Percentiles rank a stretch among this genome's conserved stretches.
These are phyloP conservation scores for Notodonta ziczac DNA, from an alignment of 2,888 invertebrate genomes.

Conservation along the genomic window DNA sequence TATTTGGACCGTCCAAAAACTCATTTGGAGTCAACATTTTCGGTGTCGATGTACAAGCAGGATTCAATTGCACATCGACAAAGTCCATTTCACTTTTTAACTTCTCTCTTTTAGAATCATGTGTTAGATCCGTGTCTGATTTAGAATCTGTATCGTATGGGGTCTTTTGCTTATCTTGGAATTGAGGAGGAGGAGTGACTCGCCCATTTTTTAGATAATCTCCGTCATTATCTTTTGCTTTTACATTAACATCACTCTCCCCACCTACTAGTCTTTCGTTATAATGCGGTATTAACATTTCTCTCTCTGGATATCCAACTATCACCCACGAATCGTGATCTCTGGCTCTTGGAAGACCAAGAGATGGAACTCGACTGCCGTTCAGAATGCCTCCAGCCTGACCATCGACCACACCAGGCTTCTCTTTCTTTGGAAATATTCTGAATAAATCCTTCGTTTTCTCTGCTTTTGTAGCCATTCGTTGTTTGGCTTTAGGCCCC, in stretches of 20 bases:
- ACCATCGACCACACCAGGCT: constrained; percentile 57
- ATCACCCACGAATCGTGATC: constrained; percentile 76
- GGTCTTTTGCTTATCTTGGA: constrained; percentile 73
- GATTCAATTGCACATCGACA: constrained; percentile 70
- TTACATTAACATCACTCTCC: constrained; percentile 55
- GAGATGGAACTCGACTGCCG: constrained; percentile 73
- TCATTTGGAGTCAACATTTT: constrained; percentile 78
- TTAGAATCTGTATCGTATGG: constrained; percentile 66
- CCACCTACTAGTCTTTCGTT: constrained; percentile 71
- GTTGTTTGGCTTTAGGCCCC: constrained; percentile 77
- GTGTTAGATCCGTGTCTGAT: constrained; percentile 65
- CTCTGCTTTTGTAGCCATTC: constrained; percentile 63
- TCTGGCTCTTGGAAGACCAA: constrained; percentile 71
- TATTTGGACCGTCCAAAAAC: constrained; percentile 62
- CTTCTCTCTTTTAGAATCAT: constrained; percentile 77
- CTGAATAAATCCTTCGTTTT: constrained; percentile 70
- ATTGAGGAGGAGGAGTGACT: constrained; percentile 76
- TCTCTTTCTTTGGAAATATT: constrained; percentile 74
- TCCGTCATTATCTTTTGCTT: constrained; percentile 54
- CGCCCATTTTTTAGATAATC: constrained; percentile 58
- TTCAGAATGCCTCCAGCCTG: constrained; percentile 70
- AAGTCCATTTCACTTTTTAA: constrained; percentile 76
- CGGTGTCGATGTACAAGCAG: constrained; percentile 79
- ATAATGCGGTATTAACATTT: constrained; percentile 73
- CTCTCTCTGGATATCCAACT: constrained; percentile 72